Evolutionary conservation across 2,113 vertebrate species (phyloP).

Genomic region (Alectura lathami): DNA sequence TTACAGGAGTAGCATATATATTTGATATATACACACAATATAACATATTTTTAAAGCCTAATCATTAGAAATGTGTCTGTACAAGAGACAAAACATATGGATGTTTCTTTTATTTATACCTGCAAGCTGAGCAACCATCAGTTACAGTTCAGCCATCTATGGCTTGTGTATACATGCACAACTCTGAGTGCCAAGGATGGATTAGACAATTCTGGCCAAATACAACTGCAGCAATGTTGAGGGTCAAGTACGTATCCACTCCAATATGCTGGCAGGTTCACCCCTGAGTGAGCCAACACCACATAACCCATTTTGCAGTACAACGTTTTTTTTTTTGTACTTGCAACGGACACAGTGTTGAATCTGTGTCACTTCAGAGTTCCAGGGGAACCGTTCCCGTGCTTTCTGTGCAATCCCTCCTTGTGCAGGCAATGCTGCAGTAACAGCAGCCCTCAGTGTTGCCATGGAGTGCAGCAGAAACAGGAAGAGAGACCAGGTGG

Average conservation of each 20-base stretch:
- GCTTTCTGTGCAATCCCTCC: not conserved
- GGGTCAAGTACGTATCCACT: not conserved
- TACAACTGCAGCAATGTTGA: not conserved
- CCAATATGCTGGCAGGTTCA: not conserved
- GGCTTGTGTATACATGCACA: not conserved
- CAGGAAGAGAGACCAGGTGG: not conserved
- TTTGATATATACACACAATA: rapidly evolving
- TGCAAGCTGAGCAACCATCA: not conserved
- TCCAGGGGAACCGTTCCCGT: not conserved
- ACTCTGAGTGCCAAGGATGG: not conserved
- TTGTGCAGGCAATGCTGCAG: not conserved
- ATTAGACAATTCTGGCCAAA: not conserved
- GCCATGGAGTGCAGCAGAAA: not conserved
- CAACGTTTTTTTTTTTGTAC: not conserved
- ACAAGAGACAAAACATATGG: not conserved
- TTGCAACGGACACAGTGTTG: not conserved
- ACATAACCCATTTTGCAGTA: not conserved
- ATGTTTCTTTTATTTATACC: not conserved
- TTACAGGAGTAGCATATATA: not conserved
- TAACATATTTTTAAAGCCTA: not conserved
- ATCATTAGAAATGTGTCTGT: not conserved
- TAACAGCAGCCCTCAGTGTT: not conserved
- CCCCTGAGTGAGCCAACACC: not conserved
- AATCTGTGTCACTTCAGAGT: not conserved
- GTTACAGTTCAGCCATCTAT: rapidly evolving